A percentile compares a stretch with the other conserved stretches of the same genome.
Conservation (phyloP, 2,888 invertebrate genomes). For the Gandaritis pyraliata region DNA sequence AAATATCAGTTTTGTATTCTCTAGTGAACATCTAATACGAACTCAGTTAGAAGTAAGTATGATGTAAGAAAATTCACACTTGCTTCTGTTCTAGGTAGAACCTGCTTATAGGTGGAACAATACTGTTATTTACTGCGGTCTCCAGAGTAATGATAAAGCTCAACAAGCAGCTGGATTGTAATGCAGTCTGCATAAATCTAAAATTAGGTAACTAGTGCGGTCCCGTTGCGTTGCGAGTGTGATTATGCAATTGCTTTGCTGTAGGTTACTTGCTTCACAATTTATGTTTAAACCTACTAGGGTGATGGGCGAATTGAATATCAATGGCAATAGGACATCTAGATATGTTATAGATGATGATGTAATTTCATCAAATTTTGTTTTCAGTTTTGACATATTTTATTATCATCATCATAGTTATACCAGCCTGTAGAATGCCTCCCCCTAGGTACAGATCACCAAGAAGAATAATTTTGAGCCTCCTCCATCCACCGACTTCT, state of each 20-base stretch:
- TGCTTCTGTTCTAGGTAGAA: constrained; percentile 19
- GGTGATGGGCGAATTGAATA: not conserved
- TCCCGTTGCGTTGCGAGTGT: constrained; percentile 25
- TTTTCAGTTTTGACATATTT: no score
- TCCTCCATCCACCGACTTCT: no score
- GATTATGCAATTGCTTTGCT: constrained; percentile 22
- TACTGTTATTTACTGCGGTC: constrained; percentile 64
- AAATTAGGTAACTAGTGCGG: constrained; percentile 49
- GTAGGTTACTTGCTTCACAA: constrained; percentile 6
- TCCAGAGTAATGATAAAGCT: constrained; percentile 65
- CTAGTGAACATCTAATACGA: no score
- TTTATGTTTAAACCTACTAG: not conserved
- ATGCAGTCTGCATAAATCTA: constrained; percentile 55
- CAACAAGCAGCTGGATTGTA: constrained; percentile 63
- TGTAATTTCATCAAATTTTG: no score
- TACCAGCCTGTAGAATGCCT: no score
- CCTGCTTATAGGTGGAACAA: constrained; percentile 53
- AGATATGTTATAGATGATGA: no score
- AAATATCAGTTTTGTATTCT: no score
- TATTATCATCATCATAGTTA: no score
- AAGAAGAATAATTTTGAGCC: no score
- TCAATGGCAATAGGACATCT: no score
- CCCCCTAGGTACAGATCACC: no score
- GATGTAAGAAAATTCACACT: not conserved
- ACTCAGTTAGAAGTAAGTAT: no score